Conservation (phyloP, 2,113 vertebrate species). For the Neofelis nebulosa region DNA sequence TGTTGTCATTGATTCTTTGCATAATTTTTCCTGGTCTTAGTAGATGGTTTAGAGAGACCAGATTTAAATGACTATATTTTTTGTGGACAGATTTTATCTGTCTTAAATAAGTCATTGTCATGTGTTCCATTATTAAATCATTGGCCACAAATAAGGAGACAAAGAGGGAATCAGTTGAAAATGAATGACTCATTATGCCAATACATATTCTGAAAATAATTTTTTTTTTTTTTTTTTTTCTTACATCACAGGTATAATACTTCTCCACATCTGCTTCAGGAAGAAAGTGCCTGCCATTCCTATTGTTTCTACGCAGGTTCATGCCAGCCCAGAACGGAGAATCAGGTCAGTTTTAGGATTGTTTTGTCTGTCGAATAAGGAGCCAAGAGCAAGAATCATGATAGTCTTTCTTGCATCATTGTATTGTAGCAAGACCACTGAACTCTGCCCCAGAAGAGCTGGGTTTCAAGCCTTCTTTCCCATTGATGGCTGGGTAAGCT, state of each 20-base stretch:
- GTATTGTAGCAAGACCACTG: not conserved
- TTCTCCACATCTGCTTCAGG: constrained; percentile 50
- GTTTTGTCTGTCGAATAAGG: not conserved
- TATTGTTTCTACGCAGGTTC: constrained; percentile 20
- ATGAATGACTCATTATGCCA: not conserved
- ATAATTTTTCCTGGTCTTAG: not conserved
- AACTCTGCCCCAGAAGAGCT: not conserved
- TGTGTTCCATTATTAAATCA: not conserved
- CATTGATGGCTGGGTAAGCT: not conserved
- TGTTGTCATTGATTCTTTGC: not conserved
- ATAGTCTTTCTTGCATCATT: not conserved
- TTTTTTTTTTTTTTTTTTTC: not conserved
- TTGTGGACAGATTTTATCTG: not conserved
- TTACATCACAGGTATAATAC: constrained; percentile 1
- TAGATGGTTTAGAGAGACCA: not conserved
- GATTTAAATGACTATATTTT: not conserved
- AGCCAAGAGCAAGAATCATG: not conserved
- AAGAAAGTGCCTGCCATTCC: constrained; percentile 62
- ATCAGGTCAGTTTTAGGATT: constrained; percentile 63
- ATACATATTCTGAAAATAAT: not conserved
- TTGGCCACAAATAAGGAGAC: not conserved
- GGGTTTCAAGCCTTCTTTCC: not conserved
- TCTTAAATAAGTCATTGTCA: not conserved
- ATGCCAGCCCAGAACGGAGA: constrained; percentile 60
- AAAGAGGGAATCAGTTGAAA: not conserved